Evolutionary conservation across 2,888 invertebrate genomes (phyloP), one percentile per base, ranked within the genome.

Genomic region (Papilio demoleus): DNA sequence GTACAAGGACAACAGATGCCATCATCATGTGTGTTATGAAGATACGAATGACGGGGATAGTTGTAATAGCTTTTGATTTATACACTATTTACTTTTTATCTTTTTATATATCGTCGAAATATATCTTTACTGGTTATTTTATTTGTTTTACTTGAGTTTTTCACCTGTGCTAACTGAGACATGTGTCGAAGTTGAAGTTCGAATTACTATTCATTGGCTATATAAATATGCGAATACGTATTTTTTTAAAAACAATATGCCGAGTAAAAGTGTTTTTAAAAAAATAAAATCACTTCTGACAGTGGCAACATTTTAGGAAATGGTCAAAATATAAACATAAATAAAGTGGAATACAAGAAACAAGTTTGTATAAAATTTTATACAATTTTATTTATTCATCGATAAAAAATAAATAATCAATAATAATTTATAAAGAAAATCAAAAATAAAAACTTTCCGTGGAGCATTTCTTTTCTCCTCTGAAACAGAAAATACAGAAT

Each of bases 371-470:
- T n/a, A n/a, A n/a, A n/a, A n/a, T n/a, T n/a, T n/a, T n/a, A 63
- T 19, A 64, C 19, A 63, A 36, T 17, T 65, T 19, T 42, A 34
- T 45, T 24, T 22, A 45, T n/a, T n/a, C n/a, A n/a, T n/a, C n/a
- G n/a, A n/a, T n/a, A n/a, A n/a, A n/a, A n/a, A n/a, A n/a, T n/a
- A n/a, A n/a, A n/a, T n/a, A n/a, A n/a, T n/a, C n/a, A n/a, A n/a
- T n/a, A 19, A 34, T 56, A 22, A 34, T 66, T 47, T 47, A 24
- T 3, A 53, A n/a, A 11, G 31, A 59, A 42, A 40, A 68, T 75
- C 72, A 88, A 72, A 87, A 90, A 71, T 87, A 89, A 79, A 83
- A 88, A 75, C 87, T 89, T 45, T 88, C 89, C 0, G 87, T 80
- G 36, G 85, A 80, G 60, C 79, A 76, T 74, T 88, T 88, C 45